phyloP scores from a whole-genome alignment of 2,888 invertebrate species.

The Quadriops clusia region DNA sequence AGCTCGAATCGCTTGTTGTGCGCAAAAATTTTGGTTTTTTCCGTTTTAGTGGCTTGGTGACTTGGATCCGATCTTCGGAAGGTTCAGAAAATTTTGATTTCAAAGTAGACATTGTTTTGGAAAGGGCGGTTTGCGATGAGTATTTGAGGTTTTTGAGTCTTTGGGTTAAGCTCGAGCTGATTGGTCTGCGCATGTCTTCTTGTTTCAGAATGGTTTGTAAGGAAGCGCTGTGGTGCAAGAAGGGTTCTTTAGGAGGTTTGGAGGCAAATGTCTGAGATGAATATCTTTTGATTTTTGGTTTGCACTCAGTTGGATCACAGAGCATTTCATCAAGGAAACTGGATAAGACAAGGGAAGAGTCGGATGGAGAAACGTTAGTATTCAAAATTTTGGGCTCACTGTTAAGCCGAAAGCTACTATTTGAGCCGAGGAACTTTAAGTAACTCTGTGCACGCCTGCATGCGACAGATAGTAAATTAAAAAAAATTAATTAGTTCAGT shows the following conservation, averaged over 20 bases:
- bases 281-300: constrained; percentile 1
- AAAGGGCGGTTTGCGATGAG: constrained; percentile 48
- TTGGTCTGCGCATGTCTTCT: constrained; percentile 47
- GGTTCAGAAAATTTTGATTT: constrained; percentile 44
- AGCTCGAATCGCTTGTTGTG: constrained; percentile 38
- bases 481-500: neutral
- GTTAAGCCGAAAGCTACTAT: constrained; percentile 32
- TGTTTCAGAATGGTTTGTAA: constrained; percentile 38
- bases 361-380: constrained; percentile 12
- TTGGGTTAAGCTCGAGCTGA: constrained; percentile 35
- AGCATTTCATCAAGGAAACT: constrained; percentile 10
- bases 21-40: constrained; percentile 39
- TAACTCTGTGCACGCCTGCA: constrained; percentile 33
- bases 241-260: too few relatives aligned
- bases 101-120: constrained; percentile 49
- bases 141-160: constrained; percentile 52
- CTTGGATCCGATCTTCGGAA: constrained; percentile 30
- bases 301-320: too few relatives aligned
- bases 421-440: constrained; percentile 34
- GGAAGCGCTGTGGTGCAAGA: constrained; percentile 20
- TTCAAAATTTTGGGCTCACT: constrained; percentile 17
- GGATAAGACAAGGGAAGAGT: constrained; percentile 11
- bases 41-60: too few relatives aligned
- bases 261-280: constrained; percentile 8
- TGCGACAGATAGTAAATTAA: constrained; percentile 11